These are phyloP conservation scores for Pemphredon lugubris DNA, from an alignment of 2,888 invertebrate genomes.

Conservation along the genomic window DNA sequence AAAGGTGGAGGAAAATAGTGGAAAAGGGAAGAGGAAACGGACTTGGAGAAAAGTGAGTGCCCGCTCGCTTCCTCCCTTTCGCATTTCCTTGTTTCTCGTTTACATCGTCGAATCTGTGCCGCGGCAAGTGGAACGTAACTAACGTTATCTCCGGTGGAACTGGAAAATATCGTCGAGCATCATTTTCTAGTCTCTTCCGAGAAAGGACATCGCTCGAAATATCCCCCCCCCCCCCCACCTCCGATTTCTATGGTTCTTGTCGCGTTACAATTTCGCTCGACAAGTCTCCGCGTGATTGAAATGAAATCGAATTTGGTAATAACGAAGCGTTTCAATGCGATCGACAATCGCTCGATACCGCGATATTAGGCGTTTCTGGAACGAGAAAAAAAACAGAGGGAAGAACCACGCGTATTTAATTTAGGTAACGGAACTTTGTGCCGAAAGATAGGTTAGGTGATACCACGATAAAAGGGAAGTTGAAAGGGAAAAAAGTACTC, in stretches of 20 bases:
- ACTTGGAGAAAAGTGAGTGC: slow-evolving; percentile 33
- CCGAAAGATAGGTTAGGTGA: not conserved
- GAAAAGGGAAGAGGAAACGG: slow-evolving; percentile 50
- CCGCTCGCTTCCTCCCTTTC: slow-evolving; percentile 52
- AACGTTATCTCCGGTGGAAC: slow-evolving; percentile 31
- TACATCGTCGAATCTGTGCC: slow-evolving; percentile 50
- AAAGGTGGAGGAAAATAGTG: slow-evolving; percentile 45
- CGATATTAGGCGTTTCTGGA: too few relatives aligned
- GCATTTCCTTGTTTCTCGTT: slow-evolving; percentile 57
- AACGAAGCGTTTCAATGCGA: too few relatives aligned
- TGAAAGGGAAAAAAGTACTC: not conserved
- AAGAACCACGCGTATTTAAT: too few relatives aligned
- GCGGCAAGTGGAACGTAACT: slow-evolving; percentile 43
- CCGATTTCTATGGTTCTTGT: not conserved
- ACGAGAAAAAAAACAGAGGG: too few relatives aligned
- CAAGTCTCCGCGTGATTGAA: not conserved
- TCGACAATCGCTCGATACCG: too few relatives aligned
- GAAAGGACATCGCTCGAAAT: too few relatives aligned
- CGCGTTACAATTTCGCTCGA: not conserved
- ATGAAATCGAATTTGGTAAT: too few relatives aligned
- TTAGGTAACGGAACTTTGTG: too few relatives aligned
- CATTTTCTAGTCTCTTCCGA: slow-evolving; percentile 5
- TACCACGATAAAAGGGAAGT: not conserved
- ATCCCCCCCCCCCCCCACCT: too few relatives aligned
- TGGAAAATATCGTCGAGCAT: slow-evolving; percentile 43